Percentiles rank a stretch among this genome's conserved stretches.
These are phyloP conservation scores for Balaenoptera acutorostrata DNA, from an alignment of 2,113 vertebrate species.

Conservation along the genomic window DNA sequence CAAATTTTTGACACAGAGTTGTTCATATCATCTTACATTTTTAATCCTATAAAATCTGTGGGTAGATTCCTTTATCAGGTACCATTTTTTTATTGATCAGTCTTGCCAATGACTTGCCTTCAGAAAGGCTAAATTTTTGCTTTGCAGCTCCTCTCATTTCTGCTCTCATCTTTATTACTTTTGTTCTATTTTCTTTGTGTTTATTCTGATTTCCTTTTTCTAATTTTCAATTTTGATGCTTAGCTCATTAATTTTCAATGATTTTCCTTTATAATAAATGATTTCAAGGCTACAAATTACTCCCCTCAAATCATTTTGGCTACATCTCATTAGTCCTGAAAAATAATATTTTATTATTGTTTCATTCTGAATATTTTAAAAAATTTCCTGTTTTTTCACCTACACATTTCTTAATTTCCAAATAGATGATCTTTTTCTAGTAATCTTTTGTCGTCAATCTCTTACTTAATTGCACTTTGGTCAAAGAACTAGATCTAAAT, in stretches of 20 bases:
- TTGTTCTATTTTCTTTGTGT: background rate
- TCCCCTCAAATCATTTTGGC: background rate
- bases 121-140: background rate
- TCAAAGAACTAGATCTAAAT: background rate
- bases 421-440: background rate
- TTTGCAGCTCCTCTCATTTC: background rate
- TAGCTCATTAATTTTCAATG: background rate
- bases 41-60: background rate
- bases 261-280: background rate
- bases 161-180: background rate
- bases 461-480: background rate
- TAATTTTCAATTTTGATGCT: background rate
- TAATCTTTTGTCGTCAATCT: background rate
- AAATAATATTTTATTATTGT: background rate
- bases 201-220: background rate
- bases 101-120: background rate
- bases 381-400: background rate
- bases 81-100: background rate
- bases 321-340: background rate
- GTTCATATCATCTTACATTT: background rate
- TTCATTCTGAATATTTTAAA: background rate
- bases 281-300: background rate
- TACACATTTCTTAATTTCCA: background rate
- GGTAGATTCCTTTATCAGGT: background rate
- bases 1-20: background rate